phyloP scores from a whole-genome alignment of 2,113 vertebrate species.

The Sialia sialis region DNA sequence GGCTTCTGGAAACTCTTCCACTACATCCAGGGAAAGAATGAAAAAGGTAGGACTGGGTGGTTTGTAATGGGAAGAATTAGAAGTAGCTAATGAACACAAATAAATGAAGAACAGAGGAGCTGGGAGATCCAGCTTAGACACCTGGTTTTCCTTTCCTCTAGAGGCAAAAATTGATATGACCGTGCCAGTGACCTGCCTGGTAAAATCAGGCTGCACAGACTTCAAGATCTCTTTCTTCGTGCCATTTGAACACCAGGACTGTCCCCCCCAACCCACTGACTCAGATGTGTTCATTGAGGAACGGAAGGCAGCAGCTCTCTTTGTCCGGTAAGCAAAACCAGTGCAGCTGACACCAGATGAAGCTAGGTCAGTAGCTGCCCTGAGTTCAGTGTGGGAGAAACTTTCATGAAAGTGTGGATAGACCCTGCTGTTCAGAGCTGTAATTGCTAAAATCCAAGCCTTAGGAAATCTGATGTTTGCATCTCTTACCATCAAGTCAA shows the following conservation, averaged over 20 bases:
- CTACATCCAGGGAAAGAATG: constrained; percentile 53
- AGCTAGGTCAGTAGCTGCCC: not conserved
- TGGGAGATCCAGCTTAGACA: fast-evolving
- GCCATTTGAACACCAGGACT: constrained; percentile 76
- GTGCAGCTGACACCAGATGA: not conserved
- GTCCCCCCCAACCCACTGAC: constrained; percentile 68
- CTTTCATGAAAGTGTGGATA: fast-evolving
- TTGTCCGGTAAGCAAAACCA: constrained; percentile 70
- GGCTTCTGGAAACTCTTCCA: constrained; percentile 64
- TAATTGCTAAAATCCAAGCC: not conserved
- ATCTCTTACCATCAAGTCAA: not conserved
- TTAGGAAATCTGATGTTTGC: not conserved
- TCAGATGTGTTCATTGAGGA: constrained; percentile 72
- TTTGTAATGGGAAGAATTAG: not conserved
- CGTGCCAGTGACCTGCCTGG: constrained; percentile 74
- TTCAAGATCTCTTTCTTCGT: constrained; percentile 82
- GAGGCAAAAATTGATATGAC: constrained; percentile 83
- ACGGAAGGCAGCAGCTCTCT: constrained; percentile 73
- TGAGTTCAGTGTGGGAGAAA: fast-evolving
- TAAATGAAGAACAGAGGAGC: fast-evolving
- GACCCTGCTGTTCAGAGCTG: not conserved
- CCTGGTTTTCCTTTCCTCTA: not conserved
- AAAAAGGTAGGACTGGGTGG: not conserved
- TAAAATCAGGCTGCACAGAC: constrained; percentile 70
- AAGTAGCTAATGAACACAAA: not conserved